These are phyloP conservation scores for Hippocampus comes DNA, from an alignment of 2,113 vertebrate species.

Conservation along the genomic window DNA sequence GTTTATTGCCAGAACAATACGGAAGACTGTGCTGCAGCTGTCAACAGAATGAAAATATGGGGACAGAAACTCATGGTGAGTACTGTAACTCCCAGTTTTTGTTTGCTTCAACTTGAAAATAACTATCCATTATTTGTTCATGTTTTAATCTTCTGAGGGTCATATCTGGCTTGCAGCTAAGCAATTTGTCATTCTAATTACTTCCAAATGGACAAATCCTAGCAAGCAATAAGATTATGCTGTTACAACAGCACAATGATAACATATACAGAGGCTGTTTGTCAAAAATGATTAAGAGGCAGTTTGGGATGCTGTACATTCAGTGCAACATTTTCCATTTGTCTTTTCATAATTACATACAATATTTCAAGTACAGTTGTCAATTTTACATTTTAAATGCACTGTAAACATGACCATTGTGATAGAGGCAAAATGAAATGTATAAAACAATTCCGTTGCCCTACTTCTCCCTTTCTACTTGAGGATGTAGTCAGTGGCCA, in stretches of 20 bases:
- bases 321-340: not conserved
- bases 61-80: conserved; percentile 76
- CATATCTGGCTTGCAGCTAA: conserved; percentile 11
- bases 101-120: not conserved
- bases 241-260: conserved; percentile 20
- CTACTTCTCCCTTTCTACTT: not conserved
- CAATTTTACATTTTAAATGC: not conserved
- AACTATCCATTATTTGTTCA: not conserved
- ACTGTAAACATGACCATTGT: not conserved
- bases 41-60: conserved; percentile 69
- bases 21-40: conserved; percentile 66
- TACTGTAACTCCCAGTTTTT: conserved; percentile 20
- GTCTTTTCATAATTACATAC: not conserved
- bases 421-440: not conserved
- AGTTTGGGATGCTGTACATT: not conserved
- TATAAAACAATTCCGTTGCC: not conserved
- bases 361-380: not conserved
- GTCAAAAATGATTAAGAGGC: conserved; percentile 4
- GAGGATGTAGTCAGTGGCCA: not conserved
- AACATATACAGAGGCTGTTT: conserved; percentile 16
- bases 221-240: conserved; percentile 16
- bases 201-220: conserved; percentile 30
- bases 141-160: conserved; percentile 13
- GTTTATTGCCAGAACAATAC: conserved; percentile 71
- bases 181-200: conserved; percentile 34